Evolutionary conservation across 2,113 vertebrate species (phyloP).

Genomic region (Odobenus rosmarus): DNA sequence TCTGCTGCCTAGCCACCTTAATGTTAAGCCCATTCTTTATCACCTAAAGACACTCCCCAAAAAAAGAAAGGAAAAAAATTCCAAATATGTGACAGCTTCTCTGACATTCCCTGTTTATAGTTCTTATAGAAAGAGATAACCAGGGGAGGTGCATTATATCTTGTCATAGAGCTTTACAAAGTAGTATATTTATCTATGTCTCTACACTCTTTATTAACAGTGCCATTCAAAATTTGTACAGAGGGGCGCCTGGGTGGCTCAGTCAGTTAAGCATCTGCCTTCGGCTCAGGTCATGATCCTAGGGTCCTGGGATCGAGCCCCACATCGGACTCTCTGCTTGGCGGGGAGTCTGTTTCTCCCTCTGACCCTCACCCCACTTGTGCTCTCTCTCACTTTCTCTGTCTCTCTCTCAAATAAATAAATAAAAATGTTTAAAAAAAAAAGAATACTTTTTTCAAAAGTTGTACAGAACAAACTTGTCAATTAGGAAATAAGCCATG

Average conservation of each 20-base stretch:
- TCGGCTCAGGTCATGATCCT: too few species aligned
- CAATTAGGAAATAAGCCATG: slow-evolving; percentile 37
- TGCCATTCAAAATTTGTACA: background rate
- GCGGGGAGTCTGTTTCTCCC: too few species aligned
- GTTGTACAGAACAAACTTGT: background rate
- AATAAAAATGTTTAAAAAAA: too few species aligned
- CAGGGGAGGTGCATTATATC: background rate
- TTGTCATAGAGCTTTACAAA: slow-evolving; percentile 3
- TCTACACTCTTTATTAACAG: background rate
- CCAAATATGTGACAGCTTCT: background rate
- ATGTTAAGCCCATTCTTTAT: background rate
- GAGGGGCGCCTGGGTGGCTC: background rate
- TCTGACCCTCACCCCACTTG: too few species aligned
- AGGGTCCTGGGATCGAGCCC: too few species aligned
- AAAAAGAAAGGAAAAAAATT: background rate
- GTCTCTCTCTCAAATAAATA: too few species aligned
- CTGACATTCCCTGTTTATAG: background rate
- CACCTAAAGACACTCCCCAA: background rate
- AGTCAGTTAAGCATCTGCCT: too few species aligned
- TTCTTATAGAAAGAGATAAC: slow-evolving; percentile 3
- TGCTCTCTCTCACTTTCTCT: too few species aligned
- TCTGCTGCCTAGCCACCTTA: background rate
- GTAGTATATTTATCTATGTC: background rate
- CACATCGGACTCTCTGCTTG: too few species aligned
- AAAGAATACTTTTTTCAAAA: background rate